phyloP scores from a whole-genome alignment of 2,797 vertebrate genomes.

The Thaleichthys pacificus region DNA sequence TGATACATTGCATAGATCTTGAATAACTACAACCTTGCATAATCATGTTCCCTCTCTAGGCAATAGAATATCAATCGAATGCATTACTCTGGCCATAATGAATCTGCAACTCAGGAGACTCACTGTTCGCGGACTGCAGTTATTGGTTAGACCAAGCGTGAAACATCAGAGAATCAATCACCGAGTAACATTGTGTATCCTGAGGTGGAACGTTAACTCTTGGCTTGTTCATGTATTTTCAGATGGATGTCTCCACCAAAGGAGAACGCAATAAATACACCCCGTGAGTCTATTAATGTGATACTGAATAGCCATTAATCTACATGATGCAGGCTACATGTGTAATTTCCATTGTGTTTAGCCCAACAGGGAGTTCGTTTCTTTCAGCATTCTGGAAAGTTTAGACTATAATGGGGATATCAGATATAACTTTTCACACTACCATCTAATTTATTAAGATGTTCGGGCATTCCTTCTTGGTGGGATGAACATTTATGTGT shows the following conservation, averaged over 20 bases:
- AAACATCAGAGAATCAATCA: conserved; percentile 28
- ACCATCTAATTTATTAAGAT: too few relatives aligned
- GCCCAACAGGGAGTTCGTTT: neutral
- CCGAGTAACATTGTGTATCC: conserved; percentile 9
- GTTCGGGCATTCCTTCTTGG: too few relatives aligned
- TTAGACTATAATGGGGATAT: neutral
- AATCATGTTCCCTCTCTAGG: conserved; percentile 45
- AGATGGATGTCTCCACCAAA: neutral
- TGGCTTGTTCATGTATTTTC: neutral
- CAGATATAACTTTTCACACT: too few relatives aligned
- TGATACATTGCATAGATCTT: conserved; percentile 46
- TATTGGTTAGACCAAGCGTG: conserved; percentile 31
- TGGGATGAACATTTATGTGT: too few relatives aligned
- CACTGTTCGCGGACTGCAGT: conserved; percentile 18
- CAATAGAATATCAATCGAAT: conserved; percentile 55
- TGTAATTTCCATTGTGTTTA: neutral
- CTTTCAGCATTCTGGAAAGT: neutral
- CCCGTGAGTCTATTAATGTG: neutral
- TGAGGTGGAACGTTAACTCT: neutral
- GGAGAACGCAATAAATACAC: neutral
- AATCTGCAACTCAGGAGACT: conserved; percentile 30
- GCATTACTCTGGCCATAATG: conserved; percentile 38
- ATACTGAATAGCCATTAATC: neutral
- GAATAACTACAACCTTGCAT: conserved; percentile 49
- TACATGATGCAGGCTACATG: neutral